Base-by-base conservation (phyloP, 92 coral and sea anemone genomes). In the Epizoanthus ramosus region DNA sequence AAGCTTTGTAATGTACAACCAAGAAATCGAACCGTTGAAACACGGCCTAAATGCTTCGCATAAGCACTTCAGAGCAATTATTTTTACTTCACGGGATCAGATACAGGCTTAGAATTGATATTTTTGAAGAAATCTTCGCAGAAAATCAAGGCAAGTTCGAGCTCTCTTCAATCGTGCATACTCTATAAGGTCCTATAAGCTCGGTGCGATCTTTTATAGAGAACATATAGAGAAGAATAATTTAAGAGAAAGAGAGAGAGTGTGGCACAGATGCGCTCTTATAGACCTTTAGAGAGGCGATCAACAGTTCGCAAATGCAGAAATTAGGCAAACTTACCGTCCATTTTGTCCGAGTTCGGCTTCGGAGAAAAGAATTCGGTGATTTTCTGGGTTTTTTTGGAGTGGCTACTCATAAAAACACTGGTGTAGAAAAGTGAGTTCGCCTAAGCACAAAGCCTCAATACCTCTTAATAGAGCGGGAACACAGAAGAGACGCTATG, bases 331-430 rank as follows among this genome's bases (percentile, higher is more conserved):
- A 24, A 89, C 83, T 88, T 89, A 93, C 98, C 98, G 87, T 93
- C 98, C 98, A 93, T 93, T 69, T 89, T 87, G 77, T 87, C 90
- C 83, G 72, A 84, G 86, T 80, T 86, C 88, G 84, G 75, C 76
- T 67, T 81, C 88, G 94, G 93, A 79, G 88, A 72, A 80, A 82
- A 84, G 86, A 86, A 80, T 81, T 81, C 83, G 87, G 85, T 86
- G 90, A 84, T 83, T 79, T 91, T 82, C 8, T 91, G 67, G 60
- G 82, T 89, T 85, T 91, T 91, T 74, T 66, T 50, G 79, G 90
- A 43, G 53, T 91, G 87, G 92, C 87, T 37, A 67, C 87, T 71
- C 79, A 88, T 73, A 68, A 79, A 79, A 79, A 72, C 82, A 80
- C 53, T 81, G 68, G 65, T 72, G 56, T 83, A 67, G 65, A 64